A percentile compares a stretch with the other conserved stretches of the same genome.
These are phyloP conservation scores for Oryzias celebensis DNA, from an alignment of 2,113 vertebrate genomes.

Conservation along the genomic window DNA sequence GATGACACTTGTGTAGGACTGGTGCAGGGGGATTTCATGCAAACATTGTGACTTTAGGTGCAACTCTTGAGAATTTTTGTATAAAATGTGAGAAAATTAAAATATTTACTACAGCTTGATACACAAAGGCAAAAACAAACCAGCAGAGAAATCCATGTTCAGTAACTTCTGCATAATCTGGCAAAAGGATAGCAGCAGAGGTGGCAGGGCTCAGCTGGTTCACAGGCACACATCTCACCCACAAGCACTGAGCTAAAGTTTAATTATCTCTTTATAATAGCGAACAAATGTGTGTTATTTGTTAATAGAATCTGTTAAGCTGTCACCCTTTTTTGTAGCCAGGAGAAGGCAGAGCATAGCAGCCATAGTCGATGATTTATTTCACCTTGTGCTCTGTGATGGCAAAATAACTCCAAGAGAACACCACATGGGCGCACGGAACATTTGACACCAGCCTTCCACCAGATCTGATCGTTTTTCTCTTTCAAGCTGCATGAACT, in stretches of 20 bases:
- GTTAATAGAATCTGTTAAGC: slow-evolving; percentile 5
- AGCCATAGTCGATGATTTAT: not conserved
- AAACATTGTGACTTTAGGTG: no score
- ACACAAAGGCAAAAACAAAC: not conserved
- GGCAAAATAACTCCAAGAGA: no score
- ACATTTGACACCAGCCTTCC: no score
- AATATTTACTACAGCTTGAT: no score
- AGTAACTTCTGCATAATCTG: slow-evolving; percentile 10
- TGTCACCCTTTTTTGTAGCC: slow-evolving; percentile 25
- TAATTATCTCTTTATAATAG: not conserved
- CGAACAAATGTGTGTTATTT: slow-evolving; percentile 1
- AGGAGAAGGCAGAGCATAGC: not conserved
- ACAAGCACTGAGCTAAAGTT: slow-evolving; percentile 15
- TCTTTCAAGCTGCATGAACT: no score
- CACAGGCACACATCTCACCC: slow-evolving; percentile 39
- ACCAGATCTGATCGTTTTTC: no score
- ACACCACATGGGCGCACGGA: no score
- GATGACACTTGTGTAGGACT: no score
- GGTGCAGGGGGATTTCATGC: no score
- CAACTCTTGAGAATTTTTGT: no score
- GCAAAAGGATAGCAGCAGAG: slow-evolving; percentile 3
- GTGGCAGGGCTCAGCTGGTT: slow-evolving; percentile 29
- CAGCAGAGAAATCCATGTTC: slow-evolving; percentile 15
- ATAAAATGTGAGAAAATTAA: no score
- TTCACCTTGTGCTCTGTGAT: no score